Conservation (phyloP, 1,140 invertebrate genomes). For the Drosophila pruinosa region DNA sequence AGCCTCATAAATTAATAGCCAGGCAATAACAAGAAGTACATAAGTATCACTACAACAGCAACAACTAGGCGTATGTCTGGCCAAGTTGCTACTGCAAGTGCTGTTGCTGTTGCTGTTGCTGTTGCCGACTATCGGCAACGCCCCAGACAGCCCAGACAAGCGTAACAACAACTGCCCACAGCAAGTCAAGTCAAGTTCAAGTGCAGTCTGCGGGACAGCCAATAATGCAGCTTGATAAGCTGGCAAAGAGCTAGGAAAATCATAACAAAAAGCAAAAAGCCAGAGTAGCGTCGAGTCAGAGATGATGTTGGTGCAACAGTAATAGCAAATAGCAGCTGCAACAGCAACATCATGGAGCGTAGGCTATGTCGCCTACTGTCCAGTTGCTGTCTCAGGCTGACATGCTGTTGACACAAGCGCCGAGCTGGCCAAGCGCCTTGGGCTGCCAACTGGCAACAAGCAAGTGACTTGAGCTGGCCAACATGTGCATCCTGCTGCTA, state of each 20-base stretch:
- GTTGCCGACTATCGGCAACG: slow-evolving; percentile 65
- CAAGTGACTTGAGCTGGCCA: slow-evolving; percentile 11
- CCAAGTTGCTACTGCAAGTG: slow-evolving; percentile 40
- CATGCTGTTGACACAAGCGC: slow-evolving; percentile 74
- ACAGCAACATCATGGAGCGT: slow-evolving; percentile 34
- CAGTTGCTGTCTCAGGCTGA: slow-evolving; percentile 61
- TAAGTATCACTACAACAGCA: slow-evolving; percentile 36
- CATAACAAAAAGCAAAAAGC: slow-evolving; percentile 48
- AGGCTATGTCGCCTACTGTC: slow-evolving; percentile 63
- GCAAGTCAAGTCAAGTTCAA: slow-evolving; percentile 65
- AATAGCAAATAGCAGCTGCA: slow-evolving; percentile 33
- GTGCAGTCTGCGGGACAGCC: slow-evolving; percentile 50
- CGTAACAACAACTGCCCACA: slow-evolving; percentile 78
- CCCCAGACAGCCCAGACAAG: slow-evolving; percentile 70
- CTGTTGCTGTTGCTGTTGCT: slow-evolving; percentile 36
- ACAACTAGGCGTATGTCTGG: slow-evolving; percentile 51
- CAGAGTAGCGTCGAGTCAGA: slow-evolving; percentile 2
- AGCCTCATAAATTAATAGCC: slow-evolving; percentile 79
- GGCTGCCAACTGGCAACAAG: slow-evolving; percentile 59
- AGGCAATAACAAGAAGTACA: slow-evolving; percentile 41
- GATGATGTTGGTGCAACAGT: slow-evolving; percentile 24
- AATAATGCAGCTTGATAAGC: slow-evolving; percentile 64
- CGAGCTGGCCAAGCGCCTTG: slow-evolving; percentile 48
- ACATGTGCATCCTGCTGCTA: slow-evolving; percentile 47
- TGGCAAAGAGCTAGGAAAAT: slow-evolving; percentile 47